phyloP scores from a whole-genome alignment of 2,113 vertebrate species.

The Picathartes gymnocephalus region DNA sequence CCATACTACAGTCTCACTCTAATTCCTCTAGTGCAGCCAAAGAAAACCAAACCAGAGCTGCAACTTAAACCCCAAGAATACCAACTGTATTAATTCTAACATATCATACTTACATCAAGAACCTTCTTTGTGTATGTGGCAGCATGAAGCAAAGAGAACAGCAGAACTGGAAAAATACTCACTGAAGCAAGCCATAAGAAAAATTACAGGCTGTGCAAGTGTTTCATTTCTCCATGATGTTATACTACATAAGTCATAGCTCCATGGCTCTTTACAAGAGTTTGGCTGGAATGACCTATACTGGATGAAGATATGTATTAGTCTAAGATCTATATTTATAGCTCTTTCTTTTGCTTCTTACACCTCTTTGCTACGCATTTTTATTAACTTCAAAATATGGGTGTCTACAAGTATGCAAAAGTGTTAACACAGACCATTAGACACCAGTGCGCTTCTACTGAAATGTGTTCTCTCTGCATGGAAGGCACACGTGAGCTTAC shows the following conservation, averaged over 20 bases:
- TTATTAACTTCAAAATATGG: neutral
- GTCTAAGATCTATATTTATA: neutral
- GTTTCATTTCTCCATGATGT: neutral
- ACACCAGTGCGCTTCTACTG: neutral
- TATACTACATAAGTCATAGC: neutral
- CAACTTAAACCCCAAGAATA: neutral
- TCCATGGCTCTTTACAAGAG: neutral
- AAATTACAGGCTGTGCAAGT: constrained; percentile 4
- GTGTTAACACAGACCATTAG: neutral
- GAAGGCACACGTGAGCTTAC: neutral
- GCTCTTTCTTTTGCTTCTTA: neutral
- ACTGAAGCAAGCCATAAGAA: constrained; percentile 85
- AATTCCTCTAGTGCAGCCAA: neutral
- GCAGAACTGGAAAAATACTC: constrained; percentile 96
- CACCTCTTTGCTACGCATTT: neutral
- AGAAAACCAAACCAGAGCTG: neutral
- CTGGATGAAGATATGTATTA: neutral
- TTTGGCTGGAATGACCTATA: neutral
- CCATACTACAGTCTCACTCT: neutral
- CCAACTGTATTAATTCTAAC: neutral
- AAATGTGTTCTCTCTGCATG: neutral
- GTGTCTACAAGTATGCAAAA: neutral
- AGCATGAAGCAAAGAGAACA: constrained; percentile 98
- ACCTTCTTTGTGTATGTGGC: constrained; percentile 96
- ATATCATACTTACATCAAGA: constrained; percentile 88